Evolutionary conservation across 1,140 invertebrate species (phyloP).

Genomic region (Caerostris darwini): DNA sequence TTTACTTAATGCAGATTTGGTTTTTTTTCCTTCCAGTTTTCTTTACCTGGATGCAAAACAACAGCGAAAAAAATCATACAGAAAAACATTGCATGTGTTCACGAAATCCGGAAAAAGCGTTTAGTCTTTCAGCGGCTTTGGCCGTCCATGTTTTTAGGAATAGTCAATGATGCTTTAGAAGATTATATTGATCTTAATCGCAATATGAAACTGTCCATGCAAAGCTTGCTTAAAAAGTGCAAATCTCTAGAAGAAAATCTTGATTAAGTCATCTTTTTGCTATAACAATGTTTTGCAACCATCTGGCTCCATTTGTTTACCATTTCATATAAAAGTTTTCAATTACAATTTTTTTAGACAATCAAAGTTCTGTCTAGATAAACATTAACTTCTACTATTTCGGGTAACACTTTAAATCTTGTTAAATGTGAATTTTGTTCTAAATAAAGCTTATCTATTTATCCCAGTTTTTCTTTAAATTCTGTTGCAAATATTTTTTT

Average conservation of each 20-base stretch:
- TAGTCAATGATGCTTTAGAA: constrained; percentile 76
- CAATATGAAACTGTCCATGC: constrained; percentile 77
- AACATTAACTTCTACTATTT: constrained; percentile 65
- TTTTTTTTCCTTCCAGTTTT: constrained; percentile 59
- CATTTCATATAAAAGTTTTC: constrained; percentile 69
- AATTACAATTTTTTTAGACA: constrained; percentile 67
- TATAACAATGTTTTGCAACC: constrained; percentile 49
- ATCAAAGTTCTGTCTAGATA: constrained; percentile 70
- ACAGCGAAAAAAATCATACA: constrained; percentile 63
- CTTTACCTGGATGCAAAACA: constrained; percentile 75
- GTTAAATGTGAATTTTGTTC: constrained; percentile 71
- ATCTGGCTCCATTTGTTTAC: constrained; percentile 61
- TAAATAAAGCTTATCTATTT: constrained; percentile 77
- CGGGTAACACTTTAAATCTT: constrained; percentile 73
- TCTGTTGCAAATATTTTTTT: neutral
- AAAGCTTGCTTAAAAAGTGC: constrained; percentile 75
- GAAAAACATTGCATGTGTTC: constrained; percentile 59
- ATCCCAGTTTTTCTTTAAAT: constrained; percentile 52
- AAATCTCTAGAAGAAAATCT: constrained; percentile 76
- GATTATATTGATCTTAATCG: constrained; percentile 75
- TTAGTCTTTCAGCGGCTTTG: constrained; percentile 77
- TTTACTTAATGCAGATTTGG: neutral
- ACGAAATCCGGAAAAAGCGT: constrained; percentile 72
- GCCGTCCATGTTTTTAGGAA: constrained; percentile 76
- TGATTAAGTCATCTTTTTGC: constrained; percentile 68